Percentiles rank a stretch among this genome's conserved stretches.
Conservation (phyloP, 1,140 invertebrate genomes). For the Lepidurus arcticus region DNA sequence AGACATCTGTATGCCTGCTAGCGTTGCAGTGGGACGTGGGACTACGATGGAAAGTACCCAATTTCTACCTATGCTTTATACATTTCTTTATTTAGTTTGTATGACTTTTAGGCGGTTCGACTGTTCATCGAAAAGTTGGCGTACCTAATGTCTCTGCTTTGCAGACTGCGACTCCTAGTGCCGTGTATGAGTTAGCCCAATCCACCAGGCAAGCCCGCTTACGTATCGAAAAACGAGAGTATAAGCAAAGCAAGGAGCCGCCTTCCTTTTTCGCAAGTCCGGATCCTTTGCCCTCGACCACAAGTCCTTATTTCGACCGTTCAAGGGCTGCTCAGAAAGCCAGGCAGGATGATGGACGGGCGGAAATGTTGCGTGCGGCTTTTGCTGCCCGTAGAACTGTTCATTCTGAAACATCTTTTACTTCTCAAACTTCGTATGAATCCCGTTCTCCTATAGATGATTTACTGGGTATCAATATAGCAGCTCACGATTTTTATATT, state of each 20-base stretch:
- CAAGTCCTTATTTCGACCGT: neutral
- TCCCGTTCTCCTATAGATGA: neutral
- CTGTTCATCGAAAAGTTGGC: neutral
- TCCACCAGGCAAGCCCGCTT: neutral
- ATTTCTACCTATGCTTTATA: too few relatives aligned
- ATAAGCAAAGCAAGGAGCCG: neutral
- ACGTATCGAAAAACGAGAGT: neutral
- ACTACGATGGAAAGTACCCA: too few relatives aligned
- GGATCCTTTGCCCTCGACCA: neutral
- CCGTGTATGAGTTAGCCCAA: neutral
- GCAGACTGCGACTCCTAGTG: neutral
- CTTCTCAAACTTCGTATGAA: neutral
- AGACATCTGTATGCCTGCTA: too few relatives aligned
- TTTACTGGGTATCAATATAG: neutral
- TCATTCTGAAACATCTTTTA: neutral
- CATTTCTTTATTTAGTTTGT: neutral
- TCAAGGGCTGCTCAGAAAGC: neutral
- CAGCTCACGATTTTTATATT: too few relatives aligned
- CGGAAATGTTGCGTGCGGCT: neutral
- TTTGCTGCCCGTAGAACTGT: conserved; percentile 1
- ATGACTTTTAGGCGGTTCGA: neutral
- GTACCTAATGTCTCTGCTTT: neutral
- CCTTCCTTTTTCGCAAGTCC: neutral
- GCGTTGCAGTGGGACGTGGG: too few relatives aligned
- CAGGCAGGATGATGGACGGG: neutral